Base-by-base conservation (phyloP, 2,113 vertebrate species). In the Heliornis fulica region DNA sequence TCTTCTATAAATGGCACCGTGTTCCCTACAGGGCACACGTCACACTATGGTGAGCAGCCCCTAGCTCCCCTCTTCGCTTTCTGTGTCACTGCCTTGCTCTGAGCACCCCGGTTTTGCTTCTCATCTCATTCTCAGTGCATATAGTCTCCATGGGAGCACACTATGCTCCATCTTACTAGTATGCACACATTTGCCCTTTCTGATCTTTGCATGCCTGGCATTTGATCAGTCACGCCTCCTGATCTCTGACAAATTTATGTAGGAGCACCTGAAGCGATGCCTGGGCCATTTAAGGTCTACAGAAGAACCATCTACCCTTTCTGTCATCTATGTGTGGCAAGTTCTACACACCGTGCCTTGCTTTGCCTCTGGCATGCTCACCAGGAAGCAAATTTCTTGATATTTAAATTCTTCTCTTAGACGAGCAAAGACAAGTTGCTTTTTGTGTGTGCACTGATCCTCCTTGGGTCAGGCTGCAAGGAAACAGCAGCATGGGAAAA, bases 1-100 rank as follows among this genome's bases (percentile, higher is more conserved):
- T 3, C 61, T 87, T 80, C 46, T 68, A 19, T 54, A 68, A 88
- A 54, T 25, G 7, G 1, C 6, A 21, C 12, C 3, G 25, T n/a
- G 46, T 19, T 45, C 22, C 25, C 11, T 11, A 9, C 5, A 15
- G 32, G 34, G 36, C 43, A 51, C 54, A 75, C 14, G 43, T 9
- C 3, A 3, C 34, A 1, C 1, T 17, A 32, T 0, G 1, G 8
- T 0, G 2, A 90, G 65, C 50, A 51, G 13, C 57, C 8, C 31
- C 15, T 16, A 74, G 28, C 21, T 80, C 32, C 14, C 3, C 21
- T 61, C 34, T 34, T 70, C 15, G 22, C 31, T 75, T 66, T 43
- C 36, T 2, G 7, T 59, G 60, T 36, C 7, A 1, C 23, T 46
- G 40, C 18, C 8, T 68, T 75, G 25, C 34, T 45, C 38, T 28